Conservation (phyloP, 2,888 invertebrate genomes). For the Parasteatoda lunata region DNA sequence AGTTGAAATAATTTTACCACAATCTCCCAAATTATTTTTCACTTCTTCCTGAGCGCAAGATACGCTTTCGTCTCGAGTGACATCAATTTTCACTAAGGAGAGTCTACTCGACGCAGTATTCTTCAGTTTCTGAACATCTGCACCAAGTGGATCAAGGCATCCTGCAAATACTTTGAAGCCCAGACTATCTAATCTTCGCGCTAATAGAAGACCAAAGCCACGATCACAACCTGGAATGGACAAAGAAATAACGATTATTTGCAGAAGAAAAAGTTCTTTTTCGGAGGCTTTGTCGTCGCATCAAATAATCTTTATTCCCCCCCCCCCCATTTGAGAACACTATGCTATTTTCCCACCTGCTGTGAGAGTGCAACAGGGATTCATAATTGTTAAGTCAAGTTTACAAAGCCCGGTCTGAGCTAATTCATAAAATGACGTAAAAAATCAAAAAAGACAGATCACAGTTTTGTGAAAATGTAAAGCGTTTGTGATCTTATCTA, state of each 20-base stretch:
- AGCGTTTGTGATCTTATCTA: too few species aligned
- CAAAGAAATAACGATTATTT: not conserved
- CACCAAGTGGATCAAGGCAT: conserved; percentile 71
- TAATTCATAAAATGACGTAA: too few species aligned
- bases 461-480: too few species aligned
- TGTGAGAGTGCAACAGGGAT: too few species aligned
- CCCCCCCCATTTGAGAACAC: too few species aligned
- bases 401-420: too few species aligned
- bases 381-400: too few species aligned
- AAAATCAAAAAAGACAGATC: too few species aligned
- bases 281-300: too few species aligned
- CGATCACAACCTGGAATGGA: conserved; percentile 71
- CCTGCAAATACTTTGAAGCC: conserved; percentile 74
- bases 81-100: conserved; percentile 73
- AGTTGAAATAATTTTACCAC: conserved; percentile 55
- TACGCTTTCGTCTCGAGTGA: conserved; percentile 74
- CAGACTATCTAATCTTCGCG: conserved; percentile 71
- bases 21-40: conserved; percentile 68
- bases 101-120: conserved; percentile 71
- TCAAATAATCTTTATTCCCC: too few species aligned
- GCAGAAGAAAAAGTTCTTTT: too few species aligned
- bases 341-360: too few species aligned
- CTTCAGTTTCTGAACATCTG: conserved; percentile 70
- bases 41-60: conserved; percentile 72
- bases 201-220: conserved; percentile 74